These are phyloP conservation scores for Drosophila quadrilineata DNA, from an alignment of 1,140 invertebrate genomes.

Conservation along the genomic window DNA sequence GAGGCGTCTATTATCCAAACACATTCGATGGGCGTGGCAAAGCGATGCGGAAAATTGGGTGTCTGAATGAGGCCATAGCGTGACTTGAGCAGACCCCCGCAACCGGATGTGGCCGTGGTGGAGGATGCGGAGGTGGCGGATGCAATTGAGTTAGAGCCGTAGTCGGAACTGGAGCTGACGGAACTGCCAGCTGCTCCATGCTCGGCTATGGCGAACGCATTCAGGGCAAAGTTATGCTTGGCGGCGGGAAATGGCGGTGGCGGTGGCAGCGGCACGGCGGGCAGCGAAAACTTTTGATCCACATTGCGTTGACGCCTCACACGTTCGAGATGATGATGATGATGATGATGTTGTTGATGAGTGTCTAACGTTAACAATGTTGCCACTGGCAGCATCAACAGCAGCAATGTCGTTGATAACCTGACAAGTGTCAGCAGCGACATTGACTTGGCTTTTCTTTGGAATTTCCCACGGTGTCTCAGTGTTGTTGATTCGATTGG, in stretches of 20 bases:
- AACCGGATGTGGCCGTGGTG: conserved; percentile 62
- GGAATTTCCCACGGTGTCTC: conserved; percentile 4
- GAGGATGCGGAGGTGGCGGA: conserved; percentile 9
- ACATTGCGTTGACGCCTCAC: conserved; percentile 23
- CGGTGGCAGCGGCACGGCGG: conserved; percentile 67
- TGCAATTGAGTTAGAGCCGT: conserved; percentile 6
- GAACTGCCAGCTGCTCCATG: conserved; percentile 2
- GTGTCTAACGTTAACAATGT: conserved; percentile 20
- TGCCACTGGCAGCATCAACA: conserved; percentile 33
- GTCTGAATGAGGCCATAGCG: conserved; percentile 88
- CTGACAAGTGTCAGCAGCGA: conserved; percentile 41
- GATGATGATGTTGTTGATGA: conserved; percentile 25
- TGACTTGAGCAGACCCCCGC: conserved; percentile 85
- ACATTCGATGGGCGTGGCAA: conserved; percentile 90
- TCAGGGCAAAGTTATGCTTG: conserved; percentile 63
- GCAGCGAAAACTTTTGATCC: conserved; percentile 67
- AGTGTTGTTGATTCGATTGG: conserved; percentile 13
- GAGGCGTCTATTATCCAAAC: conserved; percentile 93
- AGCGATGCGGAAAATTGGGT: conserved; percentile 90
- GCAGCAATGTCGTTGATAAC: conserved; percentile 46
- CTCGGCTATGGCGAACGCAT: conserved; percentile 54
- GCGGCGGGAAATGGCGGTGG: conserved; percentile 62
- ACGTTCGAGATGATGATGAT: conserved; percentile 7
- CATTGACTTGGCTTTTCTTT: conserved; percentile 59
- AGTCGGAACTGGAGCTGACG: not conserved